Conservation (phyloP, 2,888 invertebrate species). For the Hirtodrosophila alboralis region DNA sequence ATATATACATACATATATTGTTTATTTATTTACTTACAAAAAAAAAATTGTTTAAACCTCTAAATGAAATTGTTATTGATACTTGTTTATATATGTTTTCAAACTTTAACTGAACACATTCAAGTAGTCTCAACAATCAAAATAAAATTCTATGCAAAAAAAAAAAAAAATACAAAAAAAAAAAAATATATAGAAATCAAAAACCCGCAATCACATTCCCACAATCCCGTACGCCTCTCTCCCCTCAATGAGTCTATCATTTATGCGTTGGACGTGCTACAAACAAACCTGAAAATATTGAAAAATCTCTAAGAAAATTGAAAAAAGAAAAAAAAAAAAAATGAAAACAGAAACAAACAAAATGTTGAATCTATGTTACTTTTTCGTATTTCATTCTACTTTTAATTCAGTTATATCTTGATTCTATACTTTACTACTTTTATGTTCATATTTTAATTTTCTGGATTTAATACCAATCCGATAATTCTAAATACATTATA, state of each 20-base stretch:
- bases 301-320: constrained; percentile 36
- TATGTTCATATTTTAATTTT: constrained; percentile 30
- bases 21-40: constrained; percentile 57
- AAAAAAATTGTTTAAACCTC: constrained; percentile 61
- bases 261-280: constrained; percentile 78
- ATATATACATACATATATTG: constrained; percentile 42
- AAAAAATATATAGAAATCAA: constrained; percentile 58
- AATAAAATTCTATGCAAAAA: constrained; percentile 46
- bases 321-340: constrained; percentile 39
- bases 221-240: constrained; percentile 82
- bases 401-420: constrained; percentile 26
- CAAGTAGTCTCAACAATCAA: constrained; percentile 75
- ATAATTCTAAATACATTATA: constrained; percentile 28
- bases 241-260: constrained; percentile 85
- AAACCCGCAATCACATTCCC: constrained; percentile 81
- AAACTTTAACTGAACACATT: constrained; percentile 77
- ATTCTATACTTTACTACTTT: constrained; percentile 28
- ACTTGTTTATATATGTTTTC: constrained; percentile 69
- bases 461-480: constrained; percentile 36
- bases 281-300: constrained; percentile 48
- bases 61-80: constrained; percentile 67
- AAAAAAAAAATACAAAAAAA: constrained; percentile 41
- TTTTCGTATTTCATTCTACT: constrained; percentile 40
- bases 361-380: constrained; percentile 59
- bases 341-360: constrained; percentile 64